Conservation (phyloP, 2,113 vertebrate species). For the Stigmatopora argus region DNA sequence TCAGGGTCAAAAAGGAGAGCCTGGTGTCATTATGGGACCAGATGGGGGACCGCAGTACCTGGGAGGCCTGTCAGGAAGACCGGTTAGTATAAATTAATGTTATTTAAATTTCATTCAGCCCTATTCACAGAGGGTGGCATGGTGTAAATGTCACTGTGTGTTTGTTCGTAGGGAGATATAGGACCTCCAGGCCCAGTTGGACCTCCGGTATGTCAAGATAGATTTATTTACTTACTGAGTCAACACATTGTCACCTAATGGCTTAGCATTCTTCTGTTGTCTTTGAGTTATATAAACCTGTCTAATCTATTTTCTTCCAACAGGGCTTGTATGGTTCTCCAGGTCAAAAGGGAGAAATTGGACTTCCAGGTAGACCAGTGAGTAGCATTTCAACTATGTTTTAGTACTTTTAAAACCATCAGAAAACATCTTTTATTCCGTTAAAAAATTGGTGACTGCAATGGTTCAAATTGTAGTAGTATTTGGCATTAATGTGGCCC, state of each 20-base stretch:
- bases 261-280: not conserved
- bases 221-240: not conserved
- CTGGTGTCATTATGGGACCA: constrained; percentile 59
- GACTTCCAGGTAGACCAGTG: constrained; percentile 89
- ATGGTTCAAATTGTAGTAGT: no score
- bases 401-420: not conserved
- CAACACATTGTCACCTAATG: not conserved
- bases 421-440: no score
- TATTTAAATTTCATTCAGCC: not conserved
- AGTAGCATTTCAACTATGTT: constrained; percentile 45
- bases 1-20: constrained; percentile 74
- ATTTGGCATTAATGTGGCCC: no score
- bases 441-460: no score
- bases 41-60: constrained; percentile 61
- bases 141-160: not conserved
- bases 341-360: constrained; percentile 89
- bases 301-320: not conserved
- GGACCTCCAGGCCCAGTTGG: constrained; percentile 63
- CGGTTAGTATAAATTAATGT: constrained; percentile 34
- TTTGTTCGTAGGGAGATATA: constrained; percentile 54
- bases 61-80: constrained; percentile 47
- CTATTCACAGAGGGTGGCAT: not conserved
- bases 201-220: constrained; percentile 51
- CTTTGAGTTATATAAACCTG: not conserved
- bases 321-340: constrained; percentile 76